Evolutionary conservation across 2,888 invertebrate species (phyloP).

Genomic region (Imbricaverruca yamaguchii): DNA sequence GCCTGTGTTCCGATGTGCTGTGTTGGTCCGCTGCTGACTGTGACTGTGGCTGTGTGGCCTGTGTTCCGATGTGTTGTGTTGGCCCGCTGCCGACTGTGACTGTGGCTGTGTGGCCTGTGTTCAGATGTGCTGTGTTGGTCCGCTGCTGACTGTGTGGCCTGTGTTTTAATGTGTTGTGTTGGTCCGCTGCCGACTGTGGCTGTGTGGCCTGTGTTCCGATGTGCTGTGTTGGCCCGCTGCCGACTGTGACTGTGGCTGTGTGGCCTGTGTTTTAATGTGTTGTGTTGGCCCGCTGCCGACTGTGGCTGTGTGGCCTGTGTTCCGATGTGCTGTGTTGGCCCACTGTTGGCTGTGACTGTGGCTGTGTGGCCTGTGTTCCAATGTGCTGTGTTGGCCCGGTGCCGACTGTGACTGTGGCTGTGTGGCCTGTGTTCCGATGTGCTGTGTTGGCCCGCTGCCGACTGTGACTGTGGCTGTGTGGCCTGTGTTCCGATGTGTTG

Average conservation of each 20-base stretch:
- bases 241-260: slow-evolving; percentile 9
- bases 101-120: slow-evolving; percentile 1
- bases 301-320: slow-evolving; percentile 1
- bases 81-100: background rate
- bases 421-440: background rate
- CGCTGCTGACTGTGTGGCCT: no score
- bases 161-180: no score
- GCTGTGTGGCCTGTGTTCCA: background rate
- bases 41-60: slow-evolving; percentile 9
- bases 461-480: slow-evolving; percentile 7
- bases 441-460: no score
- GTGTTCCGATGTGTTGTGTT: no score
- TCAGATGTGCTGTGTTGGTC: no score
- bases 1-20: no score
- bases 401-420: background rate
- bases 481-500: no score
- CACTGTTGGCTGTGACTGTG: background rate
- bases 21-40: no score
- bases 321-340: no score
- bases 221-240: no score
- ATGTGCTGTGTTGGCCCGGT: no score
- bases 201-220: background rate
- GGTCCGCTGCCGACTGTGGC: background rate
- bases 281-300: background rate
- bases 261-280: no score